Evolutionary conservation across 2,888 invertebrate genomes (phyloP), one percentile per base, ranked within the genome.

Genomic region (Cephus runcator): DNA sequence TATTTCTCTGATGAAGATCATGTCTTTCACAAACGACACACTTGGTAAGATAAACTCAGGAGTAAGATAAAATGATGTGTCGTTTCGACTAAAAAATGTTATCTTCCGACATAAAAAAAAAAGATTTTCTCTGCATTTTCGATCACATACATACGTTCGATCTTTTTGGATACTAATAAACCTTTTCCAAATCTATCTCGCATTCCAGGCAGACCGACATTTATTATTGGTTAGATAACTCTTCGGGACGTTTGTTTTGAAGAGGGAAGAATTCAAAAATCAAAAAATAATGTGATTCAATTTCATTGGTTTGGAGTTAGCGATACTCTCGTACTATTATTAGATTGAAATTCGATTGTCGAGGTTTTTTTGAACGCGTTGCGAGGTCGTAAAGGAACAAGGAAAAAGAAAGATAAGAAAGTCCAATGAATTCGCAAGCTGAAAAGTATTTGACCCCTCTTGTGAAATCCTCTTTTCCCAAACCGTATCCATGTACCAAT

Each of bases 401-500:
- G 15, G 56, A 56, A 56, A 56, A 23, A 56, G 56, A 23, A 56
- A 56, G 71, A 15, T 15, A 31, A 71, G 71, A 31, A 34, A 34
- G 30, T 15, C 71, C 12, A 23, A 34, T 23, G 71, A 71, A 71
- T 71, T 33, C 33, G 71, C 71, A 34, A 23, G 31, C 33, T 31
- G 71, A 71, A 34, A 71, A 34, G 12, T 15, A 71, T 34, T 56
- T 56, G 56, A 56, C 56, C 23, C 56, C 1, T 40, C 40, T 23
- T 23, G 23, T 23, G 56, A 56, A 56, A 9, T 23, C 15, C 56
- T 56, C 9, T 56, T 56, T 56, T 56, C 56, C 23, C 23, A 23
- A 56, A 56, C 79, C 76, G 75, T 76, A 78, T 80, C 68, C 83
- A 81, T 83, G 84, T 85, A 85, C 85, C 84, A 79, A 79, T 76